A percentile compares a stretch with the other conserved stretches of the same genome.
phyloP scores from a whole-genome alignment of 2,797 vertebrate genomes.

The Potorous gilbertii region DNA sequence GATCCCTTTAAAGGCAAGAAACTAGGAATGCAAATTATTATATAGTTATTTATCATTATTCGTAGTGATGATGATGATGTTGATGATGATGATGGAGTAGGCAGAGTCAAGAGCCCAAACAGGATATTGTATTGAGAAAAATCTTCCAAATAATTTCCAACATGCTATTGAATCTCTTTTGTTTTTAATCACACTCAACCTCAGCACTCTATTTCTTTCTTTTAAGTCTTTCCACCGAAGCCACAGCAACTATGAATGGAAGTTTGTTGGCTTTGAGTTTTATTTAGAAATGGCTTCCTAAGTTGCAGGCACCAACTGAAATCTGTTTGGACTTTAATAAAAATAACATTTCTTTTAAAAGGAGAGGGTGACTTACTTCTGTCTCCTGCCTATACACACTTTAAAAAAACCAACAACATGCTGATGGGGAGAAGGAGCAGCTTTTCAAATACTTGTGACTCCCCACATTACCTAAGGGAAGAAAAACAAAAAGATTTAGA shows the following conservation, averaged over 20 bases:
- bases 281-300: not conserved
- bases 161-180: not conserved
- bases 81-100: not conserved
- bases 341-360: not conserved
- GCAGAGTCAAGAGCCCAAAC: not conserved
- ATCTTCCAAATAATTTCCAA: not conserved
- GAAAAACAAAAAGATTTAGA: conserved; percentile 76
- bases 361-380: not conserved
- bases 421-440: conserved; percentile 6
- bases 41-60: not conserved
- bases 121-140: not conserved
- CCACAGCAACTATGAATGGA: not conserved
- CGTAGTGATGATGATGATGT: too few species aligned
- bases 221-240: not conserved
- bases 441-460: conserved; percentile 75
- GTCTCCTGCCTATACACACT: not conserved
- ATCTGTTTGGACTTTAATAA: not conserved
- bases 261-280: not conserved
- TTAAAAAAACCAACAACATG: not conserved
- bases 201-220: not conserved
- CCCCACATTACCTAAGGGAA: conserved; percentile 77
- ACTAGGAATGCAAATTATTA: not conserved
- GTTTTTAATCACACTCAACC: not conserved
- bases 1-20: not conserved
- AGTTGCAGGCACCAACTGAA: not conserved